Evolutionary conservation across 2,888 invertebrate species (phyloP), one percentile per base, ranked within the genome.

Genomic region (Pristionchus japonicus): DNA sequence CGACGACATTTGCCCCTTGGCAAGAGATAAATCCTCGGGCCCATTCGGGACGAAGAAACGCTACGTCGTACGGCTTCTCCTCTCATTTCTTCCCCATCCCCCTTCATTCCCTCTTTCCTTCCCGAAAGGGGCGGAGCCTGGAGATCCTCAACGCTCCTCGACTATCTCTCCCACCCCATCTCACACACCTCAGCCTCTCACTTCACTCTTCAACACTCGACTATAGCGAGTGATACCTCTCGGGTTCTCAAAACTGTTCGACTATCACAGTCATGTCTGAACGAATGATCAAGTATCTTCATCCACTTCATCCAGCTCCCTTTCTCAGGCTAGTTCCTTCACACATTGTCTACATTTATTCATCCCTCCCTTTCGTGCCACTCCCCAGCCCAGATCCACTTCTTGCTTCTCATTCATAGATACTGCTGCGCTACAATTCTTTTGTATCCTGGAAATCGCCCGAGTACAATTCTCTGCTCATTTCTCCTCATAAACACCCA

Each of bases 41-140:
- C 67, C 70, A 70, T 70, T 70, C 37, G 70, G 67, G 34, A 67
- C 67, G 67, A 31, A n/a, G n/a, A n/a, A n/a, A n/a, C 23, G n/a
- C 61, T 61, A 64, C 64, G 64, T 64, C 7, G 52, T 15, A 64
- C 20, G 70, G 31, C 70, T 70, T 70, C 70, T 20, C 23, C 15
- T n/a, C 67, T 67, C 67, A 67, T 67, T 67, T 31, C 67, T 20
- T 70, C 70, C 31, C 70, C 70, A 6, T 70, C 31, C 70, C 20
- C 31, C 70, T 70, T 34, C 34, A 6, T 67, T 27, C 23, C 74
- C 13, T 40, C 27, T 23, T 31, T 74, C 23, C 40, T 74, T 74
- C 37, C 37, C 37, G 74, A 57, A 43, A 27, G 77, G 43, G 77
- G 77, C 77, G 77, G 77, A 77, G 77, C 47, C 77, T 43, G 43